phyloP scores from a whole-genome alignment of 2,113 vertebrate species.

The Edolisoma coerulescens region DNA sequence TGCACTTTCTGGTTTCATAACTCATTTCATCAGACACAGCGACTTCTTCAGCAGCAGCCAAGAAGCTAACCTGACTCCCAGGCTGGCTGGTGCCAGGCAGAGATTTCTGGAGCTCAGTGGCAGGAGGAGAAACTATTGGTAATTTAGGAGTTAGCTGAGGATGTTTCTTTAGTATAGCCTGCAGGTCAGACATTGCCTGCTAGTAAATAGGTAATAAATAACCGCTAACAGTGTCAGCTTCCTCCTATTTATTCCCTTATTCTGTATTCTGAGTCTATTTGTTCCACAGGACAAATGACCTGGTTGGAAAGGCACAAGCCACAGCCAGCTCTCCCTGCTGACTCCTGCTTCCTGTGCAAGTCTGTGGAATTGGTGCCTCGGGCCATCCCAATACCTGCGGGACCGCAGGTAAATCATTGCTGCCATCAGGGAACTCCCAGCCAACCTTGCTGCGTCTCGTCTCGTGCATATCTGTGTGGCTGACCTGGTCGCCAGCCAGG shows the following conservation, averaged over 20 bases:
- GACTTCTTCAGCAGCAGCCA: not conserved
- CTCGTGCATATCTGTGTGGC: not conserved
- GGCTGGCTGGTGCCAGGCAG: not conserved
- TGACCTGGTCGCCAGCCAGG: not conserved
- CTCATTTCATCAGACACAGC: not conserved
- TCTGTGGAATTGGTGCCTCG: not conserved
- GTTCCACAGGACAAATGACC: not conserved
- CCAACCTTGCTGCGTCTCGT: not conserved
- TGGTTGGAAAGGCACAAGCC: not conserved
- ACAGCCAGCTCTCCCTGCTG: not conserved
- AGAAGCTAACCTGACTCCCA: not conserved
- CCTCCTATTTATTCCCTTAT: not conserved
- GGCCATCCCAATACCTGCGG: not conserved
- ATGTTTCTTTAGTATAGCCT: not conserved
- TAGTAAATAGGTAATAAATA: slow-evolving; percentile 34
- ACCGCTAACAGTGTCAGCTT: not conserved
- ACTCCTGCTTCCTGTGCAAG: not conserved
- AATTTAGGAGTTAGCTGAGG: not conserved
- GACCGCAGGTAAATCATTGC: not conserved
- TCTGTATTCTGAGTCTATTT: not conserved
- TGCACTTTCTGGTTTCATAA: not conserved
- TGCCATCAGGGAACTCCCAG: not conserved
- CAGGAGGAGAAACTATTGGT: not conserved
- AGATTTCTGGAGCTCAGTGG: not conserved
- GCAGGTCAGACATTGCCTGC: not conserved